Base-by-base conservation (phyloP, 2,797 vertebrate genomes). In the Spondyliosoma cantharus region DNA sequence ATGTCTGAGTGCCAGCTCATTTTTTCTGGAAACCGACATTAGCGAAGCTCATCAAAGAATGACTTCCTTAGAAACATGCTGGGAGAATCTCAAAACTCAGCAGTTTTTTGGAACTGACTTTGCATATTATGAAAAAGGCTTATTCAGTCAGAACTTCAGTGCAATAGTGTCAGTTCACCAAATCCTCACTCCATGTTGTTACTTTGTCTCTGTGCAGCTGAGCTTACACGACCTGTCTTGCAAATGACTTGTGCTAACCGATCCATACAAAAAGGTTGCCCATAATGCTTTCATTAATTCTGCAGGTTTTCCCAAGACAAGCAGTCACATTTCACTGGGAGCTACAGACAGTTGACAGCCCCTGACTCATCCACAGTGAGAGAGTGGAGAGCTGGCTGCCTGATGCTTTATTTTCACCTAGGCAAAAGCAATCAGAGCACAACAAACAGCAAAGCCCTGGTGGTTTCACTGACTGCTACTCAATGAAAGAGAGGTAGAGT, bases 91-190 rank as follows among this genome's bases (percentile, higher is more conserved):
- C 54, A 53, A 27, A 76, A 84, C 74, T 86, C 86, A 82, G 90
- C 87, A 78, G 66, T 83, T 88, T 85, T 78, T 66, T 87, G 50
- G 68, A 82, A 66, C 79, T 27, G 71, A 85, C 58, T 64, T 69
- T 3, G 80, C 86, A 67, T 37, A 68, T 57, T 69, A 72, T 61
- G 5, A 73, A 83, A 81, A 73, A 24, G 25, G 60, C 66, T 66
- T 68, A 53, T 78, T 80, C 27, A 71, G n/a, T 71, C 53, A 25
- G 27, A 62, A 74, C 65, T 37, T 46, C 22, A 56, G 27, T 24
- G 48, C 48, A 64, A 37, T 20, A 9, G 54, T 54, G 48, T 57
- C 75, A 75, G 49, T 59, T 60, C 25, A 58, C 59, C 25, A 67
- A 75, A 78, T 63, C 64, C 65, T 72, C 19, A 3, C 46, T 60